A percentile compares a stretch with the other conserved stretches of the same genome.
Evolutionary conservation across 1,140 invertebrate genomes (phyloP).

Genomic region (Drosophila pachea): DNA sequence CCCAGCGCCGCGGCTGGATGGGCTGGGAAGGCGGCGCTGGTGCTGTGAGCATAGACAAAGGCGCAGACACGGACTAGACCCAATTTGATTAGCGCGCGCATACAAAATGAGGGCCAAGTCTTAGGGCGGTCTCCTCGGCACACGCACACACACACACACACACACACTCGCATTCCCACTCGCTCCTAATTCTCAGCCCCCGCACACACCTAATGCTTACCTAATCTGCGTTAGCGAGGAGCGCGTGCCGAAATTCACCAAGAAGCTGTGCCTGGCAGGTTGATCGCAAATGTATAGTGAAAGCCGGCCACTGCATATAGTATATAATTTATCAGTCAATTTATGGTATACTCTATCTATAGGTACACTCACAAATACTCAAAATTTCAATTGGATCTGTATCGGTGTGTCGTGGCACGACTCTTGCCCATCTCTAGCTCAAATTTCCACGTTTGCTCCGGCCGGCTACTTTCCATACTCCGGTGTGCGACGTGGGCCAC

Average conservation of each 20-base stretch:
- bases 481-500: slow-evolving; percentile 51
- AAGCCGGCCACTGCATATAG: no score
- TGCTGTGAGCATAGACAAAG: slow-evolving; percentile 36
- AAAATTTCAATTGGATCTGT: background rate
- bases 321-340: no score
- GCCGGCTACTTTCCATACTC: slow-evolving; percentile 11
- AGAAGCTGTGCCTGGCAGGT: background rate
- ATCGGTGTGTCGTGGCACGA: background rate
- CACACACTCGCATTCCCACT: no score
- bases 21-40: background rate
- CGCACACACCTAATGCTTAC: background rate
- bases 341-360: background rate
- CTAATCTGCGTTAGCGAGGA: slow-evolving; percentile 2
- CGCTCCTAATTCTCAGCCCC: background rate
- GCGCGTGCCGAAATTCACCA: background rate
- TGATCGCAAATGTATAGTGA: no score
- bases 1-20: slow-evolving; percentile 1
- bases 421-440: background rate
- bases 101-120: slow-evolving; percentile 60
- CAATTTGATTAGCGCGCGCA: slow-evolving; percentile 73
- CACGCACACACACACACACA: background rate
- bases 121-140: slow-evolving; percentile 15
- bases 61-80: slow-evolving; percentile 72
- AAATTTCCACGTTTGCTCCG: background rate
- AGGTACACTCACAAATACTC: no score